phyloP scores from a whole-genome alignment of 2,888 invertebrate species.

The Neoscelio sp. region DNA sequence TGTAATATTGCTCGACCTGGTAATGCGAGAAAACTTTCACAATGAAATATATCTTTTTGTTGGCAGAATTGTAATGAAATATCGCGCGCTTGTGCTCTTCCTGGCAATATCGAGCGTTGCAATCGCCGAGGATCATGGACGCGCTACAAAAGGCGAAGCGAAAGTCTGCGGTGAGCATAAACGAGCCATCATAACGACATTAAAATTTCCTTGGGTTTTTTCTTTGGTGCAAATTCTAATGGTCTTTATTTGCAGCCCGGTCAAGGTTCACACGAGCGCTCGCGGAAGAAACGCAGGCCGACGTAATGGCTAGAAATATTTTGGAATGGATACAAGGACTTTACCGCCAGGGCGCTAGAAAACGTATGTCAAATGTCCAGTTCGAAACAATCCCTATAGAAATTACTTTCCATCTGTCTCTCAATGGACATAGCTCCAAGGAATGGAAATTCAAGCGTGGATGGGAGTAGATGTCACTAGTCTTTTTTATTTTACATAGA shows the following conservation, averaged over 20 bases:
- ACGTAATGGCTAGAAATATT: slow-evolving; percentile 90
- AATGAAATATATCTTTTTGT: slow-evolving; percentile 59
- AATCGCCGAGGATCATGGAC: slow-evolving; percentile 65
- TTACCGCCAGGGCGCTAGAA: slow-evolving; percentile 86
- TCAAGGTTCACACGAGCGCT: slow-evolving; percentile 71
- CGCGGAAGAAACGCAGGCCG: slow-evolving; percentile 82
- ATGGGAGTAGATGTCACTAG: too few relatives aligned
- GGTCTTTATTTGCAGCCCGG: slow-evolving; percentile 67
- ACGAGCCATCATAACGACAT: slow-evolving; percentile 2
- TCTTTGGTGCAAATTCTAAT: neutral
- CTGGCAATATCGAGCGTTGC: slow-evolving; percentile 65
- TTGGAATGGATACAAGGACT: slow-evolving; percentile 90
- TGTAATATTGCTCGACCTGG: slow-evolving; percentile 8
- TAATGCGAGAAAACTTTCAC: slow-evolving; percentile 49
- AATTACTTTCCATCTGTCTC: too few relatives aligned
- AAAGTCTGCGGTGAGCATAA: slow-evolving; percentile 57
- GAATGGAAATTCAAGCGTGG: too few relatives aligned
- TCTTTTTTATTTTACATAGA: too few relatives aligned
- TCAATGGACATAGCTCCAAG: too few relatives aligned
- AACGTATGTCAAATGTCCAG: slow-evolving; percentile 83
- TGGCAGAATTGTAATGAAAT: slow-evolving; percentile 67
- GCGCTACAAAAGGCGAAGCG: slow-evolving; percentile 26
- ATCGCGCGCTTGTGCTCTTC: slow-evolving; percentile 55
- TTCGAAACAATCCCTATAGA: too few relatives aligned
- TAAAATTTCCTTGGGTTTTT: slow-evolving; percentile 12